Evolutionary conservation across 2,113 vertebrate genomes (phyloP).

Genomic region (Conger conger): DNA sequence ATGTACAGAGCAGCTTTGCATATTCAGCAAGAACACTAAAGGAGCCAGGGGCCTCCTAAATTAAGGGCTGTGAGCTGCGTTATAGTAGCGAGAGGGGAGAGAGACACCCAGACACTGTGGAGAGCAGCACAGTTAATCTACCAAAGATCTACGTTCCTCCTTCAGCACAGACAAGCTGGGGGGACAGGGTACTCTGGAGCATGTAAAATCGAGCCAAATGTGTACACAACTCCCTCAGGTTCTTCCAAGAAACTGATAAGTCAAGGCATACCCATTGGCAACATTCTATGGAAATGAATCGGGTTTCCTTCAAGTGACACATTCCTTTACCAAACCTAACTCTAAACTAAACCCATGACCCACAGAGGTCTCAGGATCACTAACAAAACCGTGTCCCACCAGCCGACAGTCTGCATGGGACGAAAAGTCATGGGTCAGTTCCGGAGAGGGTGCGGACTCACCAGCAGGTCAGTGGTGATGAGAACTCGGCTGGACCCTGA

Average conservation of each 20-base stretch:
- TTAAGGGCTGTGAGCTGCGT: conserved; percentile 40
- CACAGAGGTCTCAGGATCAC: neutral
- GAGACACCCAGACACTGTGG: conserved; percentile 45
- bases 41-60: neutral
- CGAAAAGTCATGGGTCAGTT: neutral
- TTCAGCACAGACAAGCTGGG: conserved; percentile 44
- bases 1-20: too few species aligned
- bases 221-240: neutral
- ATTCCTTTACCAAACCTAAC: neutral
- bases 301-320: too few species aligned
- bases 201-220: neutral
- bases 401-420: neutral
- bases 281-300: too few species aligned
- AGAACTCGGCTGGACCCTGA: conserved; percentile 82
- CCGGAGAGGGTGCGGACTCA: conserved; percentile 46
- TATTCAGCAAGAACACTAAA: neutral
- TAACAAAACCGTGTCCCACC: neutral
- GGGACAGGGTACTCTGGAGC: conserved; percentile 50
- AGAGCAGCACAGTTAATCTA: conserved; percentile 45
- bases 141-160: conserved; percentile 46
- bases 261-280: too few species aligned
- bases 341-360: neutral
- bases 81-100: conserved; percentile 44
- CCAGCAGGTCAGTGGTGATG: conserved; percentile 85
- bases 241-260: too few species aligned